A percentile compares a stretch with the other conserved stretches of the same genome.
Evolutionary conservation across 2,113 vertebrate genomes (phyloP).

Genomic region (Indicator maculatus): DNA sequence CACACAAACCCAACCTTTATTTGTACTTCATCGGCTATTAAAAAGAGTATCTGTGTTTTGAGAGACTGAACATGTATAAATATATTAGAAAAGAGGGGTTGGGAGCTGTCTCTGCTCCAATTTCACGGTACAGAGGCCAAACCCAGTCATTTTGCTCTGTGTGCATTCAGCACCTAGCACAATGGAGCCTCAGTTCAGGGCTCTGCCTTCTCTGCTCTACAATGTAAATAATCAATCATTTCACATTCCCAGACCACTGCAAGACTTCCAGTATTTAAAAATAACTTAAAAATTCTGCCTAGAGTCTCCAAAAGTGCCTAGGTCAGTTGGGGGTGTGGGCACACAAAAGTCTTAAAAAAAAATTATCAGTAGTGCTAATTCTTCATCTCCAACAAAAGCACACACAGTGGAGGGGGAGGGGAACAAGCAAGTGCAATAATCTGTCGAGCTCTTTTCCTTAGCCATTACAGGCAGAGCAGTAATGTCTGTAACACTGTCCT

Average conservation of each 20-base stretch:
- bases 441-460: neutral
- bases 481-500: slow-evolving; percentile 5
- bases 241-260: slow-evolving; percentile 33
- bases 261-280: slow-evolving; percentile 37
- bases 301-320: neutral
- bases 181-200: slow-evolving; percentile 22
- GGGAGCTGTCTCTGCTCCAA: neutral
- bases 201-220: neutral
- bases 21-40: neutral
- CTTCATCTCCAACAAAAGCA: slow-evolving; percentile 11
- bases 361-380: neutral
- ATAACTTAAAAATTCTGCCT: slow-evolving; percentile 8
- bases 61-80: neutral
- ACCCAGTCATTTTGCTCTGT: neutral
- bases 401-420: neutral
- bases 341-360: neutral
- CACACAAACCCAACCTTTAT: neutral
- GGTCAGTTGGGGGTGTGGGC: neutral
- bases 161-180: slow-evolving; percentile 47
- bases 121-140: neutral
- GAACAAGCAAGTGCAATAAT: neutral
- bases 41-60: neutral
- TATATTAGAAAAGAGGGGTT: neutral
- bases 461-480: neutral
- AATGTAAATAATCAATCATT: slow-evolving; percentile 40